Base-by-base conservation (phyloP, 2,797 vertebrate genomes). In the Bufotes viridis region DNA sequence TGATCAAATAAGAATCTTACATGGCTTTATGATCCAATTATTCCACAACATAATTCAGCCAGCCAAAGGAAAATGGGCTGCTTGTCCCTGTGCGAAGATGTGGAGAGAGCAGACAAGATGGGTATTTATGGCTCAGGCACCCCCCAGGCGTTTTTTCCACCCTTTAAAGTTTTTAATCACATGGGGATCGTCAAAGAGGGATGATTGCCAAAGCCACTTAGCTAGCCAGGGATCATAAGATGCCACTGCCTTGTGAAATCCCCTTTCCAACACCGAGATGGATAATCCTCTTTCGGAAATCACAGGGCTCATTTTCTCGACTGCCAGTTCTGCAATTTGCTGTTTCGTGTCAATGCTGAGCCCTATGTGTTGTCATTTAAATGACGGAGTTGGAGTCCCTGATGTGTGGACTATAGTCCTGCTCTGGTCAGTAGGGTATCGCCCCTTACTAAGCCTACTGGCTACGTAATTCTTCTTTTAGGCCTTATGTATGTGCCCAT, bases 111-210 rank as follows among this genome's bases (percentile, higher is more conserved):
- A 87, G 88, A 89, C 88, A 89, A 86, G 76, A 74, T 74, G 74
- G 63, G 88, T 84, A 89, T 87, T 87, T 89, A 83, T 84, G 85
- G 74, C 81, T 84, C 85, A 80, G 12, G 75, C 87, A 53, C 74
- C 85, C 82, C 88, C 88, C 88, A 84, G 88, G 88, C 88, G n/a
- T 89, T 24, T 84, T 87, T 89, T 84, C 81, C 75, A 89, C 85
- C 88, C 85, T 89, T 89, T 89, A 89, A 89, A 87, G 88, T 89
- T 89, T 85, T 89, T 87, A 89, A 89, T 89, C 88, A 89, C 88
- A 87, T 84, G 85, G 67, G 85, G 87, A 88, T 88, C 17, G 75
- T 88, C 67, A 79, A 51, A 84, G 61, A 72, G 61, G 85, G 81
- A 87, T 89, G 85, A 87, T 89, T 89, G 81, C 85, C 88, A 89